Base-by-base conservation (phyloP, 2,113 vertebrate species). In the Semnornis frantzii region DNA sequence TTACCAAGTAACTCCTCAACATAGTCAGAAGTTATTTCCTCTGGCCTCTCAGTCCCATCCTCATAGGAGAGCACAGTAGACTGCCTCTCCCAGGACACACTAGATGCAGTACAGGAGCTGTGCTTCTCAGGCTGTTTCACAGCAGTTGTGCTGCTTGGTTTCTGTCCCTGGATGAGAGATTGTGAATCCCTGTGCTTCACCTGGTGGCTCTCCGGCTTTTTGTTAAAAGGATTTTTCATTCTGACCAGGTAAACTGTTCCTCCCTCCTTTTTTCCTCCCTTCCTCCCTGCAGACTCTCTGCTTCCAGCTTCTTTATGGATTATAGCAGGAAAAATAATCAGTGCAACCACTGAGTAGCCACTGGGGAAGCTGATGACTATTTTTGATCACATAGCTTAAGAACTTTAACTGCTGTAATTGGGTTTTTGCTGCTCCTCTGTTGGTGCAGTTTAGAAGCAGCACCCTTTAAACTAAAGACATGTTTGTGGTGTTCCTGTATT, bases 241-340 rank as follows among this genome's bases (percentile, higher is more conserved):
- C 54, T 34, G 15, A 78, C 5, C 21, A 42, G 31, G 6, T 15
- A 68, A 42, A 44, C 14, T 82, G 9, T 18, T 33, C 12, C 12
- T 3, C 5, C 4, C 14, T 1, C 2, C 2, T 5, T 8, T 25
- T 44, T 15, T 7, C 5, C 24, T 9, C 6, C 24, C 14, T 46
- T 78, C 42, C 25, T 84, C 25, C 15, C 23, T 46, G 4, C 15
- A 48, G 28, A 59, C 15, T 68, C 31, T 74, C 77, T 9, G 8
- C 46, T 92, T 90, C 18, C 65, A 89, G 19, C 8, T 66, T 77
- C 63, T 65, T 73, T 39, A 34, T 48, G n/a, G 25, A 8, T 60
- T 72, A 39, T 12, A 55, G 28, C 10, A 87, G 68, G 46, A 15
- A 75, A 59, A 89, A 73, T 25, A 46, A 77, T 63, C 46, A 63